Evolutionary conservation across 92 coral and sea anemone genomes (phyloP).

Genomic region (Epizoanthus fatuus): DNA sequence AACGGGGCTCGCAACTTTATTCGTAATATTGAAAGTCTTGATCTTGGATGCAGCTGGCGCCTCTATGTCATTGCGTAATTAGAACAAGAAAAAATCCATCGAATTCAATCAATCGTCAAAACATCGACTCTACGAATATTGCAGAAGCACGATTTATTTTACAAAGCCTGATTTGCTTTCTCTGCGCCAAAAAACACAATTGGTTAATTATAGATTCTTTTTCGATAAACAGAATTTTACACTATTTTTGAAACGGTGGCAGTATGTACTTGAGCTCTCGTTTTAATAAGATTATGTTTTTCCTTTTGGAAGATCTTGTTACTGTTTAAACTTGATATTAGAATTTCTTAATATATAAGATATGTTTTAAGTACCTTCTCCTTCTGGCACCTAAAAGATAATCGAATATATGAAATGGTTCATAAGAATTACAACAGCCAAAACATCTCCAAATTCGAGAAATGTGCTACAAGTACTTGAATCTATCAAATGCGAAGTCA

Average conservation of each 20-base stretch:
- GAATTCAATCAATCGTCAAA: background rate
- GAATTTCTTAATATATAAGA: background rate
- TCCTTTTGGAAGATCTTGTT: background rate
- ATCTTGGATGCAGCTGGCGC: conserved; percentile 1
- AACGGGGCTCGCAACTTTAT: background rate
- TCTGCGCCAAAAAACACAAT: background rate
- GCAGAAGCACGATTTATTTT: background rate
- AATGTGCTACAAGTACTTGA: background rate
- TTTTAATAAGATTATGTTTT: background rate
- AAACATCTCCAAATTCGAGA: background rate
- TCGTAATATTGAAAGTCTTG: too few species aligned
- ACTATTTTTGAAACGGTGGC: background rate
- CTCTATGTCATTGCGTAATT: background rate
- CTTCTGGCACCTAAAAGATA: background rate
- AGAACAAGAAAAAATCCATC: background rate
- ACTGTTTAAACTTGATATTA: background rate
- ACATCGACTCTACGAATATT: background rate
- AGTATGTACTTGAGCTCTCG: background rate
- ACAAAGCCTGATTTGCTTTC: background rate
- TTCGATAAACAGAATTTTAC: background rate
- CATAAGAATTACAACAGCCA: background rate
- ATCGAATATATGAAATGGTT: background rate
- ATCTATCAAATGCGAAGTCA: background rate
- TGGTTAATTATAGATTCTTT: background rate
- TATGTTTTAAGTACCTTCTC: background rate